phyloP scores from a whole-genome alignment of 2,113 vertebrate genomes.

The Seriola dumerili region DNA sequence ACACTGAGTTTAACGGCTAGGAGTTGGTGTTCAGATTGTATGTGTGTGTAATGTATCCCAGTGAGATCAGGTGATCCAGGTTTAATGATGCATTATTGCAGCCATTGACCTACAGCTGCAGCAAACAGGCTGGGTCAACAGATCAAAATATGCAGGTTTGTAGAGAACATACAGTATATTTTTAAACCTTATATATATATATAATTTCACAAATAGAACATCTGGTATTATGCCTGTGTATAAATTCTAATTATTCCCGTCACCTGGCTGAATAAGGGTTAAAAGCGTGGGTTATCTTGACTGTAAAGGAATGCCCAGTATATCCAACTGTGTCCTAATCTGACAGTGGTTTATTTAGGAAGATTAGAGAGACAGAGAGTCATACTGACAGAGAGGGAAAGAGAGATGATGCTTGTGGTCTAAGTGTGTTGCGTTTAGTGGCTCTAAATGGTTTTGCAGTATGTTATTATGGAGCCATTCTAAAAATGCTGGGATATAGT shows the following conservation, averaged over 20 bases:
- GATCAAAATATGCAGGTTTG: too few species aligned
- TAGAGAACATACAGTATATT: too few species aligned
- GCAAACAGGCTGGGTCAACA: too few species aligned
- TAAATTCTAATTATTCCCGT: neutral
- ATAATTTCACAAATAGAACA: too few species aligned
- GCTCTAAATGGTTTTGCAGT: conserved; percentile 27
- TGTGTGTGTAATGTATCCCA: too few species aligned
- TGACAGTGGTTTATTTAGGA: conserved; percentile 27
- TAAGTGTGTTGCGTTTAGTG: neutral
- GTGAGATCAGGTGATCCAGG: too few species aligned
- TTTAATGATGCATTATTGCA: too few species aligned
- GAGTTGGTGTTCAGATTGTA: too few species aligned
- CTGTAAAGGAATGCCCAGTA: conserved; percentile 37
- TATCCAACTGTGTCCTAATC: conserved; percentile 20
- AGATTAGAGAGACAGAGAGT: neutral
- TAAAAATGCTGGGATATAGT: neutral
- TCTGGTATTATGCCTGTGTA: neutral
- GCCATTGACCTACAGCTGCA: too few species aligned
- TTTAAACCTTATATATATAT: too few species aligned
- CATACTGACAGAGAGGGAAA: neutral
- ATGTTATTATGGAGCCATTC: conserved; percentile 55
- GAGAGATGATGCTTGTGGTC: conserved; percentile 31
- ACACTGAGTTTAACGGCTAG: too few species aligned
- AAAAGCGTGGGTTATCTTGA: conserved; percentile 1
- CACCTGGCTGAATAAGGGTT: conserved; percentile 16